Evolutionary conservation across 2,888 invertebrate species (phyloP), one percentile per base, ranked within the genome.

Genomic region (Phengaris alcon): DNA sequence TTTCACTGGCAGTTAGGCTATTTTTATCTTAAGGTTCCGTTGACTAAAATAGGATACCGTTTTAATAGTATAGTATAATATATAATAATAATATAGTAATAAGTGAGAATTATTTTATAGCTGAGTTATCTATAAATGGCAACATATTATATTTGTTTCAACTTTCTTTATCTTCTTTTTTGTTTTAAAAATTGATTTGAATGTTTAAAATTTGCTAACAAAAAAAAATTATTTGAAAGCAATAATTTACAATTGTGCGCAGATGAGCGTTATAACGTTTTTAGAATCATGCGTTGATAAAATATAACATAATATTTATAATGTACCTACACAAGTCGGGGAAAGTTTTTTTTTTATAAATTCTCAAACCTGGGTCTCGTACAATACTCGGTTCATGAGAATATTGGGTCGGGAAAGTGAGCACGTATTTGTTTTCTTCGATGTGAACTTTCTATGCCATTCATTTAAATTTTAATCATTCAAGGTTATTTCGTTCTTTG

Each of bases 391-490:
- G 48, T 46, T 48, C 52, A 72, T 72, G 52, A 52, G 72, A 52
- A 79, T 78, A 81, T 82, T 79, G 80, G 77, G 78, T 78, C 77
- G 82, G 80, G 83, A 83, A 83, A 83, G 83, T 82, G 78, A 76
- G 79, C 79, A 80, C 82, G 83, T 83, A 82, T 79, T 80, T 76
- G 78, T 80, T 81, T 82, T 81, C 81, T 81, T 80, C 81, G 81
- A 80, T 80, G 79, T 79, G 79, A 78, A 81, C 83, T 83, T 82
- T 83, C 82, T 82, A 83, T 76, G 79, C 75, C 77, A 75, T 76
- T 74, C 77, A 77, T 79, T 77, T 79, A 2, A 35, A 35, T 35
- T 35, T 35, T 35, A 76, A 79, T 78, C 78, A 80, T 81, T 79
- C 78, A 83, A 82, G 80, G 81, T 81, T 79, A 78, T 70, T 76